phyloP scores from a whole-genome alignment of 2,888 invertebrate species.

The Nymphalis urticae region DNA sequence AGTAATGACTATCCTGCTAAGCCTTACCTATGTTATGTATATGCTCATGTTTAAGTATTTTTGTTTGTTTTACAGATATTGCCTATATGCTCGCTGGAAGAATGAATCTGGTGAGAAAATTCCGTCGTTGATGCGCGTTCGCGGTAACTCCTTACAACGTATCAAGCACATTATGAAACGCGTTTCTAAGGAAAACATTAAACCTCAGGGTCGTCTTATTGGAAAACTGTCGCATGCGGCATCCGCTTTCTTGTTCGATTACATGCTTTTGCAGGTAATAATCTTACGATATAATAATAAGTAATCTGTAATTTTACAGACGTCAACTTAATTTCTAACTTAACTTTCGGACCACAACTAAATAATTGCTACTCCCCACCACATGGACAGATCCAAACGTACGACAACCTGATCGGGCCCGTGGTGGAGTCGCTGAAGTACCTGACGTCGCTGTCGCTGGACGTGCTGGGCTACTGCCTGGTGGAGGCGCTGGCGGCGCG shows the following conservation, averaged over 20 bases:
- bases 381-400: conserved; percentile 89
- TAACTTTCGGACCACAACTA: too few species aligned
- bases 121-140: conserved; percentile 90
- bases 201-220: conserved; percentile 96
- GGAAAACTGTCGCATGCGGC: conserved; percentile 98
- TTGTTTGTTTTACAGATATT: conserved; percentile 81
- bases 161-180: conserved; percentile 98
- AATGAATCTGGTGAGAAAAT: conserved; percentile 89
- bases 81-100: conserved; percentile 98
- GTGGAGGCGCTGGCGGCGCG: conserved; percentile 89
- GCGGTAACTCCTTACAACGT: conserved; percentile 93
- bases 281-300: neutral
- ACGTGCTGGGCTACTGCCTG: conserved; percentile 96
- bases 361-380: conserved; percentile 45
- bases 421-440: conserved; percentile 99
- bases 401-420: conserved; percentile 96
- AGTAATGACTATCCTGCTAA: neutral
- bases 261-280: conserved; percentile 84
- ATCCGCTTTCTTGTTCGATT: conserved; percentile 97
- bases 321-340: too few species aligned
- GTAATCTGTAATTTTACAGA: neutral
- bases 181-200: conserved; percentile 98
- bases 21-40: neutral
- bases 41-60: conserved; percentile 15
- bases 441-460: conserved; percentile 96